Percentiles rank a stretch among this genome's conserved stretches.
phyloP scores from a whole-genome alignment of 1,140 invertebrate genomes.

The Sinonovacula constricta region DNA sequence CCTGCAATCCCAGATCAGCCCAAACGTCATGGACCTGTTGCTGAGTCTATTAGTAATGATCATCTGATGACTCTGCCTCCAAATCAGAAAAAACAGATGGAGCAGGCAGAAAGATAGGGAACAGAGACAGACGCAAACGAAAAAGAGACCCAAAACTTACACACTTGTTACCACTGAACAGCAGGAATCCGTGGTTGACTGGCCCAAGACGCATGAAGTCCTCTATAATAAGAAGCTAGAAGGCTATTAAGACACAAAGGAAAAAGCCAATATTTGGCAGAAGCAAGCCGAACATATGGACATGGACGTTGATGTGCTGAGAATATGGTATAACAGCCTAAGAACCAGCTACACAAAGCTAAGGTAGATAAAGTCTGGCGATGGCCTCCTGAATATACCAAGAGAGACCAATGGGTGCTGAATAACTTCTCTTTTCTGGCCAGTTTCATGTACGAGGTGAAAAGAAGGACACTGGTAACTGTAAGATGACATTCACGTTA shows the following conservation, averaged over 20 bases:
- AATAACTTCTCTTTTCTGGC: constrained; percentile 17
- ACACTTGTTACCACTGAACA: constrained; percentile 2
- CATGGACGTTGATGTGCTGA: constrained; percentile 2
- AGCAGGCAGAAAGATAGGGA: too few species aligned
- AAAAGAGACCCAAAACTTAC: constrained; percentile 6
- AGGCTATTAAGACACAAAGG: constrained; percentile 1
- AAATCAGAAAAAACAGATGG: too few species aligned
- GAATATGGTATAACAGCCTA: constrained; percentile 12
- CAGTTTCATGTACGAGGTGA: constrained; percentile 14
- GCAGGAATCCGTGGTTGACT: background rate
- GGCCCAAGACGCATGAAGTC: background rate
- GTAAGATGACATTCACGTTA: background rate
- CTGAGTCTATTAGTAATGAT: too few species aligned
- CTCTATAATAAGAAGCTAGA: constrained; percentile 22
- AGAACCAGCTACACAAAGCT: constrained; percentile 11
- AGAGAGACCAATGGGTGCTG: constrained; percentile 20
- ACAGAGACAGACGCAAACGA: too few species aligned
- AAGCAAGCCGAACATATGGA: constrained; percentile 21
- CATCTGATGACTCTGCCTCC: too few species aligned
- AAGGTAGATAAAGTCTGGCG: constrained; percentile 19
- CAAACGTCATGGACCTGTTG: too few species aligned
- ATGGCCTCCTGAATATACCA: constrained; percentile 8
- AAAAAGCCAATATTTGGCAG: constrained; percentile 7
- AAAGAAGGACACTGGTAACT: constrained; percentile 13
- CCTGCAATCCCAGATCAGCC: too few species aligned